Percentiles rank a stretch among this genome's conserved stretches.
Evolutionary conservation across 1,140 invertebrate species (phyloP).

Genomic region (Pachyrhynchus sulphureomaculatus): DNA sequence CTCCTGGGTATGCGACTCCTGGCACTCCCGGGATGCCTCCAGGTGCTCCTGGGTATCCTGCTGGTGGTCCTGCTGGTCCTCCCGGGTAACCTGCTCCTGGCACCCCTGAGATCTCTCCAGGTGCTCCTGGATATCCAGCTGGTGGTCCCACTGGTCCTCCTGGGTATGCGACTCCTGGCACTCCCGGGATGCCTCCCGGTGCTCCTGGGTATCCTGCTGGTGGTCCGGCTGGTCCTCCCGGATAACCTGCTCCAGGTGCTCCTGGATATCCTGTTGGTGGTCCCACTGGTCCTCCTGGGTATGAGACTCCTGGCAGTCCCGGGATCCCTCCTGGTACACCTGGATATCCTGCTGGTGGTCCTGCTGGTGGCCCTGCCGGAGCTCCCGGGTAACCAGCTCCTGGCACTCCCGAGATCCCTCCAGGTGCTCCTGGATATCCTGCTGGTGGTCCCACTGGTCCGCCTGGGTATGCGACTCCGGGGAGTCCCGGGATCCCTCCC

Average conservation of each 20-base stretch:
- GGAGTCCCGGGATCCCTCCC: background rate
- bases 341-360: too few species aligned
- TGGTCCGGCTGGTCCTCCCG: background rate
- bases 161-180: background rate
- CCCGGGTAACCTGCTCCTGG: too few species aligned
- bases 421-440: background rate
- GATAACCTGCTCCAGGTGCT: background rate
- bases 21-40: constrained; percentile 22
- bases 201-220: background rate
- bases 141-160: background rate
- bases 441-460: background rate
- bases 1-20: too few species aligned
- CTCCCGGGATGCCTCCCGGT: background rate
- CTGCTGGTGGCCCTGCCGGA: too few species aligned
- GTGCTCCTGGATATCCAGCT: too few species aligned
- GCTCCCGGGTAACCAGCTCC: background rate
- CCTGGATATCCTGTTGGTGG: background rate
- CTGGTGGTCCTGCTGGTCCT: background rate
- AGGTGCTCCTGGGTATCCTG: constrained; percentile 1
- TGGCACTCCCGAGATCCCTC: background rate
- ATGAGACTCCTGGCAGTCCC: too few species aligned
- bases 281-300: too few species aligned
- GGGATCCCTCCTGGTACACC: too few species aligned
- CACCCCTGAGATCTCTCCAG: too few species aligned
- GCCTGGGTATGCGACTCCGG: background rate